Percentiles rank a stretch among this genome's conserved stretches.
Evolutionary conservation across 2,888 invertebrate species (phyloP).

Genomic region (Leptogaster cylindrica): DNA sequence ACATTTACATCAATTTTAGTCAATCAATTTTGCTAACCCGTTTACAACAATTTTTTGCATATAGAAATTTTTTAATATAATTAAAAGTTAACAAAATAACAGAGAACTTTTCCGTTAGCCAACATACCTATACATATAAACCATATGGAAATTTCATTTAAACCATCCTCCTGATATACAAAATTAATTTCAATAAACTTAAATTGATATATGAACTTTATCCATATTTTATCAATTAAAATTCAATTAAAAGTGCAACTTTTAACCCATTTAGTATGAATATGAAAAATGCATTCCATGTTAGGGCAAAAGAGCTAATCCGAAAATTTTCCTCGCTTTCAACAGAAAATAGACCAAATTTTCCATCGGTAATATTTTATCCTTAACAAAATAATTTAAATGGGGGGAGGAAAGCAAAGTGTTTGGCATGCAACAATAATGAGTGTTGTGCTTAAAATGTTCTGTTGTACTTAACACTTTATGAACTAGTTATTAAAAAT

Average conservation of each 20-base stretch:
- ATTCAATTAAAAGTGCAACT: slow-evolving; percentile 1
- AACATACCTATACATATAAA: background rate
- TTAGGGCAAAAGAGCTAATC: background rate
- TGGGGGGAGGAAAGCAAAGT: too few relatives aligned
- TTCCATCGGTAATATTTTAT: too few relatives aligned
- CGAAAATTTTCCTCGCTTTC: background rate
- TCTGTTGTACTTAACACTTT: too few relatives aligned
- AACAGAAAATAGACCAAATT: background rate
- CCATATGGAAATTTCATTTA: too few relatives aligned
- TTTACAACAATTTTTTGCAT: too few relatives aligned
- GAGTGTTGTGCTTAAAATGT: too few relatives aligned
- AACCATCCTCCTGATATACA: background rate
- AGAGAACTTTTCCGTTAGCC: background rate
- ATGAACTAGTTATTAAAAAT: too few relatives aligned
- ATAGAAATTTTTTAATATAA: background rate
- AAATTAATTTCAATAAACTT: background rate
- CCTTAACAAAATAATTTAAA: too few relatives aligned
- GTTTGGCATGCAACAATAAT: too few relatives aligned
- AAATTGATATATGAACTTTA: background rate
- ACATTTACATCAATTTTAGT: too few relatives aligned
- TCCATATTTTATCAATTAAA: background rate
- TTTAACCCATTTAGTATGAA: background rate
- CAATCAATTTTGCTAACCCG: too few relatives aligned
- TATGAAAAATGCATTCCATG: background rate
- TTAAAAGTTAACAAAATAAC: background rate